phyloP scores from a whole-genome alignment of 2,113 vertebrate genomes.

The Leiothrix lutea region DNA sequence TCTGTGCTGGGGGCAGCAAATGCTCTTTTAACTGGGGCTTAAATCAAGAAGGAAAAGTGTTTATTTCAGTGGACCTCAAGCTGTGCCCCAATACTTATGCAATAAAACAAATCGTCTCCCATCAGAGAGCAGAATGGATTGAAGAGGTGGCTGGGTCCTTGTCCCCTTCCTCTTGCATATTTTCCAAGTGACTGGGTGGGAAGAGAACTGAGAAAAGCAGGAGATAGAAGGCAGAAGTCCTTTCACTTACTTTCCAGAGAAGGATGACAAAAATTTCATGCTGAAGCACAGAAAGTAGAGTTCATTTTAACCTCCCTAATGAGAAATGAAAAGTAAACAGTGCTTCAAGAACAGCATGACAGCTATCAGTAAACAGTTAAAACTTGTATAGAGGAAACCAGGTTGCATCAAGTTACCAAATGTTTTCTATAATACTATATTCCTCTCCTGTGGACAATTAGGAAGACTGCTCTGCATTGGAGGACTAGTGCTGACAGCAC shows the following conservation, averaged over 20 bases:
- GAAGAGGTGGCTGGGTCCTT: background rate
- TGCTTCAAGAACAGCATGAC: background rate
- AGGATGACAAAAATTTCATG: background rate
- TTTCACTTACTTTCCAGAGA: background rate
- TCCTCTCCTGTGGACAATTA: conserved; percentile 26
- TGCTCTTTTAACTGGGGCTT: background rate
- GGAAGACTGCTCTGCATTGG: background rate
- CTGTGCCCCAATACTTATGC: background rate
- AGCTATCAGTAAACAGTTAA: conserved; percentile 50
- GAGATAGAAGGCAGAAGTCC: background rate
- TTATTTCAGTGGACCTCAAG: background rate
- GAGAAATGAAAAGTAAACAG: background rate
- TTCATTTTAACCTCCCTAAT: background rate
- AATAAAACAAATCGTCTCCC: background rate
- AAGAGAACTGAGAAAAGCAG: background rate
- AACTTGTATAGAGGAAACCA: background rate
- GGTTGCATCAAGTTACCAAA: conserved; percentile 34
- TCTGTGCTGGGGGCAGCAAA: background rate
- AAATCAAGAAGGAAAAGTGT: background rate
- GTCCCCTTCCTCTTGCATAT: background rate
- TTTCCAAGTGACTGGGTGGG: background rate
- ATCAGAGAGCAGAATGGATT: background rate
- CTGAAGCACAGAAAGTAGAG: background rate
- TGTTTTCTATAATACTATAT: conserved; percentile 48
- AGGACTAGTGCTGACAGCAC: conserved; percentile 28